phyloP scores from a whole-genome alignment of 2,113 vertebrate genomes.

The Eleginops maclovinus region DNA sequence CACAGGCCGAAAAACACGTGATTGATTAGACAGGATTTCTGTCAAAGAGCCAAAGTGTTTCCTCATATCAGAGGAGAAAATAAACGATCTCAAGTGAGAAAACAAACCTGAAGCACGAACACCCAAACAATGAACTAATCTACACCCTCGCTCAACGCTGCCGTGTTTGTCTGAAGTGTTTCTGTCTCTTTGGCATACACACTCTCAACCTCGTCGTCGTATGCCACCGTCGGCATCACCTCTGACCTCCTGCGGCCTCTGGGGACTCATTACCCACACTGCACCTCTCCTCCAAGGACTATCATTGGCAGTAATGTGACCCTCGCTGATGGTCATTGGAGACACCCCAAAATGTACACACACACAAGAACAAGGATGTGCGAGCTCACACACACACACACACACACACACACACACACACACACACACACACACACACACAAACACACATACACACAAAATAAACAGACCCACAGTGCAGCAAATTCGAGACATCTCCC shows the following conservation, averaged over 20 bases:
- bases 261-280: conserved; percentile 73
- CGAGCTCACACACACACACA: background rate
- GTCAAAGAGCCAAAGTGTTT: conserved; percentile 54
- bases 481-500: conserved; percentile 35
- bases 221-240: conserved; percentile 51
- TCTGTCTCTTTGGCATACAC: conserved; percentile 17
- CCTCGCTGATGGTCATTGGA: conserved; percentile 36
- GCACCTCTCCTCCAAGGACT: conserved; percentile 64
- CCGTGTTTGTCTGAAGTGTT: conserved; percentile 42
- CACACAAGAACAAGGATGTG: background rate
- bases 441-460: conserved; percentile 34
- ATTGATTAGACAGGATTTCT: conserved; percentile 55
- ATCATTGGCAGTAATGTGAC: conserved; percentile 64
- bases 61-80: conserved; percentile 68
- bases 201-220: conserved; percentile 1
- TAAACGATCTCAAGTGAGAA: conserved; percentile 58
- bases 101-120: conserved; percentile 48
- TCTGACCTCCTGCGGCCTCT: conserved; percentile 62
- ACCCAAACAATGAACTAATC: conserved; percentile 54
- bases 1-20: conserved; percentile 59
- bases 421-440: conserved; percentile 11
- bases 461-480: conserved; percentile 55
- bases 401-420: background rate
- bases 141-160: conserved; percentile 25
- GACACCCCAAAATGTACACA: conserved; percentile 32